Conservation (phyloP, 2,888 invertebrate species). For the Orthosia cruda region DNA sequence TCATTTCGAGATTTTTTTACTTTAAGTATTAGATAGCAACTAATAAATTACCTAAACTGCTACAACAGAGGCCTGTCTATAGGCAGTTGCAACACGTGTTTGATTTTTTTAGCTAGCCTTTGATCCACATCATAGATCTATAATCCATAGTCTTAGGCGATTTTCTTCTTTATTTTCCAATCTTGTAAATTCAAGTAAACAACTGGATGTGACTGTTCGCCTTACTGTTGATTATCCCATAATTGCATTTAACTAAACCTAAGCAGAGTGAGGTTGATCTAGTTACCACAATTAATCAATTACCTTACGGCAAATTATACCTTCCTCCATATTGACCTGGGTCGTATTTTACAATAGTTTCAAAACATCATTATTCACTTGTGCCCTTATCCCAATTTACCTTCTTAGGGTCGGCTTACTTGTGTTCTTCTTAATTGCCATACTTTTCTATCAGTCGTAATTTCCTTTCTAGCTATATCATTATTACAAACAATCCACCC, state of each 20-base stretch:
- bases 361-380: too few relatives aligned
- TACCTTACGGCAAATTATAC: slow-evolving; percentile 29
- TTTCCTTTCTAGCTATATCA: too few relatives aligned
- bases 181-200: not conserved
- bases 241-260: slow-evolving; percentile 26
- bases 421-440: too few relatives aligned
- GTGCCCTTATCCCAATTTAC: too few relatives aligned
- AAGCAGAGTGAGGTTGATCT: slow-evolving; percentile 22
- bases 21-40: not conserved
- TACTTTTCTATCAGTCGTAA: too few relatives aligned
- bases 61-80: not conserved
- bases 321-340: slow-evolving; percentile 5
- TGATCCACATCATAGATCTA: not conserved
- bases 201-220: not conserved
- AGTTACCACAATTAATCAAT: slow-evolving; percentile 49
- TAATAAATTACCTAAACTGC: too few relatives aligned
- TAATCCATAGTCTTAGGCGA: not conserved
- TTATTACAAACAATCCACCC: too few relatives aligned
- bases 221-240: slow-evolving; percentile 8
- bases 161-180: not conserved
- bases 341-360: not conserved
- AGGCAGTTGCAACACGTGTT: not conserved
- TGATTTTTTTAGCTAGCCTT: too few relatives aligned
- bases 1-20: not conserved
- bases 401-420: too few relatives aligned